phyloP scores from a whole-genome alignment of 2,113 vertebrate species.

The Ctenodactylus gundi region DNA sequence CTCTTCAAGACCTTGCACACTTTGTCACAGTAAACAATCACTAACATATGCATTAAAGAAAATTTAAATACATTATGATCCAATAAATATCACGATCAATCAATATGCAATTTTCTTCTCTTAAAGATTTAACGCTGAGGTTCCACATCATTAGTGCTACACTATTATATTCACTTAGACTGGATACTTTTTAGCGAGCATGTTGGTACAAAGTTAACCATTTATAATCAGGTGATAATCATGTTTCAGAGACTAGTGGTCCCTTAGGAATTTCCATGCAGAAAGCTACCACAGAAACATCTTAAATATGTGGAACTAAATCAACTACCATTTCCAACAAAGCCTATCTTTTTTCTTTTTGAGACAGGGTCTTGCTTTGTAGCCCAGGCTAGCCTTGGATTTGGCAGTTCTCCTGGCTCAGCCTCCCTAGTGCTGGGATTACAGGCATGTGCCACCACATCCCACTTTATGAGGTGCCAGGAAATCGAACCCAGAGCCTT shows the following conservation, averaged over 20 bases:
- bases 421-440: neutral
- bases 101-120: constrained; percentile 81
- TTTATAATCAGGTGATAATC: constrained; percentile 81
- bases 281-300: neutral
- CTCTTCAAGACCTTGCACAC: constrained; percentile 88
- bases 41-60: constrained; percentile 93
- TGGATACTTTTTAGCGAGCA: constrained; percentile 75
- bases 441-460: neutral
- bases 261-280: neutral
- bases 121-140: constrained; percentile 82
- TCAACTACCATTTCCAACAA: neutral
- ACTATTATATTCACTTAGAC: constrained; percentile 61
- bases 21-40: constrained; percentile 93
- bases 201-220: constrained; percentile 69
- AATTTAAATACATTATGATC: constrained; percentile 95
- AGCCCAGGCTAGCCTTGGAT: neutral
- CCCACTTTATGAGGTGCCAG: too few relatives aligned
- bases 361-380: neutral
- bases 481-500: too few relatives aligned
- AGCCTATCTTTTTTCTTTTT: neutral
- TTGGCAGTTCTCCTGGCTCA: neutral
- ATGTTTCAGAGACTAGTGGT: constrained; percentile 60
- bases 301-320: neutral
- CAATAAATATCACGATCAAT: constrained; percentile 92
- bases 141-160: constrained; percentile 59